These are phyloP conservation scores for Conus ventricosus DNA, from an alignment of 1,140 invertebrate species.

Conservation along the genomic window DNA sequence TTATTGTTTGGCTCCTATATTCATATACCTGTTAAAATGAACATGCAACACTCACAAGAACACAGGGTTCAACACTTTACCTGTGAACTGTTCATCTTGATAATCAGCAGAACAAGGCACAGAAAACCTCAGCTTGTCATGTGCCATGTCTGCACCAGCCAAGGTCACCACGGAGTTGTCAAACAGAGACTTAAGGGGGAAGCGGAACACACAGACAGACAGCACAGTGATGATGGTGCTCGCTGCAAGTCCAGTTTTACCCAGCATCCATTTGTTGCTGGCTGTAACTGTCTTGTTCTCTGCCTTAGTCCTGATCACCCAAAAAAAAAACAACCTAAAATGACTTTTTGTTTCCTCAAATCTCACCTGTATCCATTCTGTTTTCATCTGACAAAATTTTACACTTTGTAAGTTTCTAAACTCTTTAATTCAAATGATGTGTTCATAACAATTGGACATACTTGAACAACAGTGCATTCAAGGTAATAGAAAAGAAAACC, in stretches of 20 bases:
- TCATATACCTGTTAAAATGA: no score
- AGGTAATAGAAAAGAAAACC: no score
- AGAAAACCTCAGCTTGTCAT: conserved; percentile 15
- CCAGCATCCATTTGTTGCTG: neutral
- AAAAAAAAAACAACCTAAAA: neutral
- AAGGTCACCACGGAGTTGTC: neutral
- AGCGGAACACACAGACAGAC: neutral
- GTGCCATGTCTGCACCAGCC: neutral
- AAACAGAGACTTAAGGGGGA: neutral
- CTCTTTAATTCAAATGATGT: no score
- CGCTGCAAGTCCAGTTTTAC: neutral
- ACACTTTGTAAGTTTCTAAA: no score
- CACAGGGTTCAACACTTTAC: conserved; percentile 4
- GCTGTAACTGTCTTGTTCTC: neutral
- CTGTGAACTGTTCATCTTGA: conserved; percentile 46
- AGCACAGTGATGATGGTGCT: neutral
- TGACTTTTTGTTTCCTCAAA: no score
- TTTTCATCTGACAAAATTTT: no score
- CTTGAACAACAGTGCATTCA: no score
- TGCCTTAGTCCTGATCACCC: neutral
- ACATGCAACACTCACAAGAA: neutral
- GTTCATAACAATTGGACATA: no score
- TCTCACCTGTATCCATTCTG: no score
- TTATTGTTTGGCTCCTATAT: no score
- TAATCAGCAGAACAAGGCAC: conserved; percentile 56